Base-by-base conservation (phyloP, 2,888 invertebrate species). In the Chorisops tibialis region DNA sequence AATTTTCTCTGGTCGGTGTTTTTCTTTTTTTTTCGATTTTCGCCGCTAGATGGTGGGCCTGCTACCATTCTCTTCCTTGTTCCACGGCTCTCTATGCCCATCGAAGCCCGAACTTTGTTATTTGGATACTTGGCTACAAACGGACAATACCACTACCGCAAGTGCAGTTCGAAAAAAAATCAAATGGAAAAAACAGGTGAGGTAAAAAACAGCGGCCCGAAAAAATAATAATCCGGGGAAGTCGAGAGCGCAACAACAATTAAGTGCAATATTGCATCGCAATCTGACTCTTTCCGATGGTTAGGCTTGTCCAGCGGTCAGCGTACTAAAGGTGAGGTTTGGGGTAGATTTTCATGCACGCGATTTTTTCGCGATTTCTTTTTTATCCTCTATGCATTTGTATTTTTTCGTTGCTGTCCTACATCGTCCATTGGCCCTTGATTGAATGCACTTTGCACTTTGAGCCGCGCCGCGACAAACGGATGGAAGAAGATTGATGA, bases 251-350 rank as follows among this genome's bases (percentile, higher is more conserved):
- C 56, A 56, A 56, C 56, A 56, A 56, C 56, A 22, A 56, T 56
- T 56, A 56, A 56, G 56, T 56, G 56, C 56, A 56, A 56, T 56
- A 56, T 56, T 56, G 56, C 56, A 56, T 43, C 35, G 43, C 56
- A 56, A 56, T 56, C 22, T 18, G 56, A 56, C 30, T 30, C 30
- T 30, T 30, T 30, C 30, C 30, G 30, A 30, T 30, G 30, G 2
- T 30, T 5, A 21, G 47, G 47, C 47, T 21, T 22, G 14, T 24
- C 7, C n/a, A 18, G 9, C 45, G 11, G 56, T 16, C 39, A 41
- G 54, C 12, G 12, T 7, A 30, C 18, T 7, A 16, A 35, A 24
- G n/a, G 39, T 30, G 45, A 35, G 24, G 56, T 54, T 30, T 30
- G 7, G 9, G 30, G 30, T 30, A 2, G 30, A 30, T 30, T 30